A percentile compares a stretch with the other conserved stretches of the same genome.
Conservation (phyloP, 2,888 invertebrate genomes). For the Scaeva pyrastri region DNA sequence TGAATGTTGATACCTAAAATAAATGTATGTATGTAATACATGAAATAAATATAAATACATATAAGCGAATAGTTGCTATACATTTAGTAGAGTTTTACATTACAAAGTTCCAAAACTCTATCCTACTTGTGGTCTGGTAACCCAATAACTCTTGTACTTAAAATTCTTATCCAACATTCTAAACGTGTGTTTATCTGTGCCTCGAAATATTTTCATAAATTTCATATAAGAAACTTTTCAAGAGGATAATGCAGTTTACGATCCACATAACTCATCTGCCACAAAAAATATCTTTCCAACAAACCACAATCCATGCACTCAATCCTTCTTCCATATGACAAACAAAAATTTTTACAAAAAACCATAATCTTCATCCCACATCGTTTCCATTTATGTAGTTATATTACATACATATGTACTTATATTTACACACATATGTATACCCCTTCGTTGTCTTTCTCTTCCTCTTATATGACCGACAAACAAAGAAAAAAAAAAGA, state of each 20-base stretch:
- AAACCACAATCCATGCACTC: not conserved
- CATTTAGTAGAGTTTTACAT: no score
- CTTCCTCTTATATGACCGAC: not conserved
- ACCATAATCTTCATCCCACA: conserved; percentile 35
- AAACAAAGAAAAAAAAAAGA: conserved; percentile 19
- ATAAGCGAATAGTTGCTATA: no score
- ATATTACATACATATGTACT: not conserved
- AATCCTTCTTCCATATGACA: not conserved
- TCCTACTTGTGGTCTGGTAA: no score
- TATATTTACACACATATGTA: not conserved
- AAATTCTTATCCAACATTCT: not conserved
- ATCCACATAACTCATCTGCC: not conserved
- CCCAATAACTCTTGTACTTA: not conserved
- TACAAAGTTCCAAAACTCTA: no score
- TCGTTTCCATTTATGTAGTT: conserved; percentile 8
- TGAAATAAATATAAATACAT: no score
- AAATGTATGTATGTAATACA: no score
- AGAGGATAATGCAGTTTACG: conserved; percentile 36
- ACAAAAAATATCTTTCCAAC: not conserved
- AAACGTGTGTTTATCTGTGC: not conserved
- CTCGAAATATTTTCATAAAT: not conserved
- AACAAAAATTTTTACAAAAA: conserved; percentile 35
- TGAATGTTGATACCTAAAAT: no score
- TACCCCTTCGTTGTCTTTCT: not conserved
- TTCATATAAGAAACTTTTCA: not conserved